Percentiles rank a stretch among this genome's conserved stretches.
Evolutionary conservation across 2,888 invertebrate genomes (phyloP).

Genomic region (Nemapogon koenigi): DNA sequence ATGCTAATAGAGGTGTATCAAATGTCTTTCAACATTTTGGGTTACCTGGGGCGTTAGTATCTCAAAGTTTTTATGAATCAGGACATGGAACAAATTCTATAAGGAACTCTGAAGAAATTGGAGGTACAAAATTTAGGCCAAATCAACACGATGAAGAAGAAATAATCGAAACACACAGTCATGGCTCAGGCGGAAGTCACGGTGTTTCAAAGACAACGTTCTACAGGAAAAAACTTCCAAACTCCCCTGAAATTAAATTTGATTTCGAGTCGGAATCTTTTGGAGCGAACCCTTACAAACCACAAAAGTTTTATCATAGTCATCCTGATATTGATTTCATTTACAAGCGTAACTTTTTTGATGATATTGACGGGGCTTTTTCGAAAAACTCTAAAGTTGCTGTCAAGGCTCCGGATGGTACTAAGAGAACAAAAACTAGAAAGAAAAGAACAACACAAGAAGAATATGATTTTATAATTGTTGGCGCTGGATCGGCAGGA

Average conservation of each 20-base stretch:
- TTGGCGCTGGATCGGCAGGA: slow-evolving; percentile 73
- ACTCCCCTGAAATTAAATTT: slow-evolving; percentile 20
- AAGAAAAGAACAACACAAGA: slow-evolving; percentile 31
- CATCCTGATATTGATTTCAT: slow-evolving; percentile 15
- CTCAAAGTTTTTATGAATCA: no score
- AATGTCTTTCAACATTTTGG: background rate
- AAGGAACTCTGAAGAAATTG: slow-evolving; percentile 4
- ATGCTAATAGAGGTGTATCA: background rate
- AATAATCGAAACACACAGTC: slow-evolving; percentile 20
- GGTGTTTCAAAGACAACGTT: slow-evolving; percentile 26
- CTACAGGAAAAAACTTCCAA: slow-evolving; percentile 22
- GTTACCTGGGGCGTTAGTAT: no score
- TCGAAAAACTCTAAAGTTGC: slow-evolving; percentile 22
- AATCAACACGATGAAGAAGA: background rate
- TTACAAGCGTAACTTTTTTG: slow-evolving; percentile 6
- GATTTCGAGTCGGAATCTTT: slow-evolving; percentile 18
- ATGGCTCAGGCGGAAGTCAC: slow-evolving; percentile 24
- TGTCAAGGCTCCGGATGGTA: slow-evolving; percentile 13
- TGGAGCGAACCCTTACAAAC: slow-evolving; percentile 1
- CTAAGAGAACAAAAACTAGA: slow-evolving; percentile 20
- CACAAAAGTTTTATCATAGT: background rate
- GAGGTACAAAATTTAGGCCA: background rate
- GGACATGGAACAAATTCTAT: slow-evolving; percentile 6
- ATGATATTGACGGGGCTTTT: slow-evolving; percentile 28
- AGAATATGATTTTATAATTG: slow-evolving; percentile 67